These are phyloP conservation scores for Graptemys geographica DNA, from an alignment of 2,797 vertebrate species.

Conservation along the genomic window DNA sequence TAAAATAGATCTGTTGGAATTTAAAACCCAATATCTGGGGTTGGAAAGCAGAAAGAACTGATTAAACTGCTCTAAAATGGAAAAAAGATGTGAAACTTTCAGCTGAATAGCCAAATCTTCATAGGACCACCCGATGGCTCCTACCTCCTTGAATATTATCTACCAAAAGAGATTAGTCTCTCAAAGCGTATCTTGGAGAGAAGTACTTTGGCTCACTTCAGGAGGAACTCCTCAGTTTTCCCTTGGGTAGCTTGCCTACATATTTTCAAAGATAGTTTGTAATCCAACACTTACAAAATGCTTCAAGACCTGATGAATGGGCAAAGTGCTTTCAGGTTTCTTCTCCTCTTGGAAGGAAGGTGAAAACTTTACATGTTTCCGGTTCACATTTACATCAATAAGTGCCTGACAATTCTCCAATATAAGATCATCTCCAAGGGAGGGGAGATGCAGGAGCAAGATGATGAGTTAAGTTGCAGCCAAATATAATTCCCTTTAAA, in stretches of 20 bases:
- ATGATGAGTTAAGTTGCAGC: neutral
- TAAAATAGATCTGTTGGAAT: neutral
- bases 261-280: too few species aligned
- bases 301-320: neutral
- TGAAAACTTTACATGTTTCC: neutral
- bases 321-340: neutral
- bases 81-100: neutral
- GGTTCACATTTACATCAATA: too few species aligned
- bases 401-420: too few species aligned
- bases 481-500: neutral
- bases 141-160: neutral
- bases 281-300: neutral
- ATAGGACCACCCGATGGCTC: neutral
- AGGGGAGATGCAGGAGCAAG: too few species aligned
- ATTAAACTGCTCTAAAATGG: neutral
- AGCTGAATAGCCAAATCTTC: neutral
- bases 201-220: neutral
- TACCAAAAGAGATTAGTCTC: neutral
- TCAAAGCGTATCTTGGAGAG: rapidly evolving
- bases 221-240: neutral
- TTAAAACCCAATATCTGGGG: neutral
- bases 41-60: neutral
- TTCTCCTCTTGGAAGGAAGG: neutral
- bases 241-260: neutral
- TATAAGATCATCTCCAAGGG: too few species aligned